Evolutionary conservation across 2,797 vertebrate species (phyloP), one percentile per base, ranked within the genome.

Genomic region (Balearica regulorum): DNA sequence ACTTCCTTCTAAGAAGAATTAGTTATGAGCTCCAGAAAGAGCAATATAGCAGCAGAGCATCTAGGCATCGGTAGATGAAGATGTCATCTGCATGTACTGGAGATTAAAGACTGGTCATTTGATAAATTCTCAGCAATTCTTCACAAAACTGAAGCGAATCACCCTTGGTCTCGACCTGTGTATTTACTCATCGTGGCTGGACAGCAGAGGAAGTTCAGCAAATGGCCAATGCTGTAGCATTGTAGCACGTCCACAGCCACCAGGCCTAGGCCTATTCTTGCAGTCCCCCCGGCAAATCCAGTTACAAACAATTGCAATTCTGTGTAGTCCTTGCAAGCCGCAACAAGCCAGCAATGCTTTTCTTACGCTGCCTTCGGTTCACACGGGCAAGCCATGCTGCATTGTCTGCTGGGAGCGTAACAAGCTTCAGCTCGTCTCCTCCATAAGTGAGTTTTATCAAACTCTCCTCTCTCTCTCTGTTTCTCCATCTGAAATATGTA

Each of bases 401-500:
- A 95, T 88, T 86, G 79, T 93, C 97, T 98, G 97, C 95, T 96
- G 97, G 97, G 85, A 97, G 94, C 97, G 98, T 93, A 97, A 96
- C 98, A 97, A 98, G 98, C 98, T 97, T 90, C 94, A 96, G 97
- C 98, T 96, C 91, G 97, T 92, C 97, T 97, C 92, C 78, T 93
- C 84, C 90, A 46, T 19, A 37, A 96, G 91, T 75, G 94, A 93
- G 94, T n/a, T 97, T 94, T 96, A 97, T 94, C 84, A 94, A 95
- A 92, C 91, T 94, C 83, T 86, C 31, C 66, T 65, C 39, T 93
- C 85, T 93, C n/a, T n/a, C 94, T 89, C 86, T 84, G 70, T 89
- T 60, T 80, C 88, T 77, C 90, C 79, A 90, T 77, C 90, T 94
- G 76, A 80, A 90, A 46, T 55, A 68, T 22, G 46, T 54, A 70